Evolutionary conservation across 2,797 vertebrate species (phyloP).

Genomic region (Etheostoma nigrum): DNA sequence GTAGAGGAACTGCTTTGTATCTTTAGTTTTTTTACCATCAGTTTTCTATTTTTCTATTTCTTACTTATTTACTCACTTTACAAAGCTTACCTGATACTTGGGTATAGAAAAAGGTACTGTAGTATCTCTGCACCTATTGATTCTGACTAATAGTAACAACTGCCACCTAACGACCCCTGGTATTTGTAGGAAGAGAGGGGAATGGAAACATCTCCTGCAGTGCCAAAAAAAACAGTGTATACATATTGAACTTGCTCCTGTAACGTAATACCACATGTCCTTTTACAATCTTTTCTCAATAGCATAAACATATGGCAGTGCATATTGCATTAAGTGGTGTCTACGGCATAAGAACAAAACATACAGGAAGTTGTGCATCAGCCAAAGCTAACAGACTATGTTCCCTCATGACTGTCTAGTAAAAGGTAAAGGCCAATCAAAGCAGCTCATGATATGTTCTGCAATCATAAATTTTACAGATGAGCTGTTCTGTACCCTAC

Average conservation of each 20-base stretch:
- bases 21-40: background rate
- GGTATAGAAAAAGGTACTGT: background rate
- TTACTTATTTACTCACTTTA: no score
- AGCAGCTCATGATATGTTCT: conserved; percentile 52
- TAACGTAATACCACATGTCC: conserved; percentile 57
- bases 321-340: conserved; percentile 19
- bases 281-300: conserved; percentile 37
- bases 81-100: background rate
- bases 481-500: conserved; percentile 66
- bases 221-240: conserved; percentile 61
- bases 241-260: conserved; percentile 43
- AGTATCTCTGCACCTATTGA: conserved; percentile 31
- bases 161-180: conserved; percentile 56
- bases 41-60: background rate
- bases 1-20: background rate
- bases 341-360: conserved; percentile 34
- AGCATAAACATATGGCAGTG: conserved; percentile 46
- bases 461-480: conserved; percentile 66
- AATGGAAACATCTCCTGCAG: conserved; percentile 49
- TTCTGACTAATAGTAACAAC: conserved; percentile 48
- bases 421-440: conserved; percentile 61
- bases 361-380: conserved; percentile 17
- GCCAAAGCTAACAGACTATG: conserved; percentile 14
- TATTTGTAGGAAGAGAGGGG: conserved; percentile 46
- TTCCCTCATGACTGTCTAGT: conserved; percentile 42